phyloP scores from a whole-genome alignment of 2,888 invertebrate genomes.

The Lasioglossum morio region DNA sequence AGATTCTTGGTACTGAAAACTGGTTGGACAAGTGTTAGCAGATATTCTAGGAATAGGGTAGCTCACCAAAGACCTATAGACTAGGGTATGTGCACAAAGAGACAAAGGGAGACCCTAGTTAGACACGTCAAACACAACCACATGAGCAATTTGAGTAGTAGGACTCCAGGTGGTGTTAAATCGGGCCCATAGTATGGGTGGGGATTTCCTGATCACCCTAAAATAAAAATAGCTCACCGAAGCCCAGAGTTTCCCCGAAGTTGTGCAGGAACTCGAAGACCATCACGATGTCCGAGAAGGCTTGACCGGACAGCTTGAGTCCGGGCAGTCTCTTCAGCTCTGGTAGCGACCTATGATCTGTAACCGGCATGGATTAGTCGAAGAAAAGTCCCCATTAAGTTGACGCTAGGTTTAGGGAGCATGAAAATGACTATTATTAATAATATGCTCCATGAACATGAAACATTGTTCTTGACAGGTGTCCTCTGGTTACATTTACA shows the following conservation, averaged over 20 bases:
- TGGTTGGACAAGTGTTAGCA: background rate
- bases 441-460: no score
- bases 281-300: constrained; percentile 96
- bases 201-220: no score
- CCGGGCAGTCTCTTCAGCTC: constrained; percentile 92
- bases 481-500: no score
- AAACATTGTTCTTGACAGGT: no score
- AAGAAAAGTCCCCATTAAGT: background rate
- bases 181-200: no score
- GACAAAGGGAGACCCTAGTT: no score
- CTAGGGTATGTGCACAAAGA: no score
- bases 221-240: constrained; percentile 87
- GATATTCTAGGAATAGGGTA: background rate
- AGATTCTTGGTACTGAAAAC: background rate
- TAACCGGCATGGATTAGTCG: constrained; percentile 36
- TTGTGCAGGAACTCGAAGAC: constrained; percentile 98
- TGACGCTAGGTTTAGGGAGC: background rate
- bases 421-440: background rate
- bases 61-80: constrained; percentile 85
- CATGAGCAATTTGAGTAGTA: no score
- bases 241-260: constrained; percentile 97
- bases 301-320: constrained; percentile 92
- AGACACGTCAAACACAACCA: no score
- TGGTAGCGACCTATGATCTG: constrained; percentile 90
- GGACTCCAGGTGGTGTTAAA: no score